Evolutionary conservation across 2,797 vertebrate genomes (phyloP).

Genomic region (Epinephelus malabaricus): DNA sequence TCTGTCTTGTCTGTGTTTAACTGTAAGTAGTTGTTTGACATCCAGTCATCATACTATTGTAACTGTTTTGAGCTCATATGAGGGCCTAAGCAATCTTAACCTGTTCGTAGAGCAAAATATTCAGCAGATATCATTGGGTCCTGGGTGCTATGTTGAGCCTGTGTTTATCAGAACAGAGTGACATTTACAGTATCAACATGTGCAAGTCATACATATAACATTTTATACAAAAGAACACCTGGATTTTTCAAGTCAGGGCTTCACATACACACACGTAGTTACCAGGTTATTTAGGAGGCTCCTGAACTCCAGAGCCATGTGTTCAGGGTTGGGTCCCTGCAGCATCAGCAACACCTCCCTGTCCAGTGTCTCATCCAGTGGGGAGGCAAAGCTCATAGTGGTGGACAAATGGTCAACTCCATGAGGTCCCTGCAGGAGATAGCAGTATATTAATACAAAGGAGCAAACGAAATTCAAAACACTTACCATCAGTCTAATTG

Average conservation of each 20-base stretch:
- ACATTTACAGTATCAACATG: too few relatives aligned
- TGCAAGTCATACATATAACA: too few relatives aligned
- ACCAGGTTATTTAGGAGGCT: constrained; percentile 85
- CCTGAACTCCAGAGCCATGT: constrained; percentile 84
- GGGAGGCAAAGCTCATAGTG: constrained; percentile 61
- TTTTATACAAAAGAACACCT: too few relatives aligned
- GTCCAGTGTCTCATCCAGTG: constrained; percentile 87
- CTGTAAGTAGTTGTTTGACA: too few relatives aligned
- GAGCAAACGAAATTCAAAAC: background rate
- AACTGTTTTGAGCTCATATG: too few relatives aligned
- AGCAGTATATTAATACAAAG: background rate
- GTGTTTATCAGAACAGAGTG: too few relatives aligned
- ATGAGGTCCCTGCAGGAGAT: constrained; percentile 46
- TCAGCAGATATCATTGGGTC: too few relatives aligned
- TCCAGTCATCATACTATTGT: too few relatives aligned
- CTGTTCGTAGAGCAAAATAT: too few relatives aligned
- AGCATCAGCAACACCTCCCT: constrained; percentile 88
- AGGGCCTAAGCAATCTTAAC: too few relatives aligned
- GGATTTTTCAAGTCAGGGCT: background rate
- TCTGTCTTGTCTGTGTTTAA: too few relatives aligned
- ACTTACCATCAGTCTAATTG: background rate
- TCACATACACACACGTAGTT: constrained; percentile 10
- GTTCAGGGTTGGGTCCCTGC: constrained; percentile 85
- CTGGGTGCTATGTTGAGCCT: too few relatives aligned
- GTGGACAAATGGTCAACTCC: constrained; percentile 70